Evolutionary conservation across 2,888 invertebrate genomes (phyloP).

Genomic region (Parochlus steinenii): DNA sequence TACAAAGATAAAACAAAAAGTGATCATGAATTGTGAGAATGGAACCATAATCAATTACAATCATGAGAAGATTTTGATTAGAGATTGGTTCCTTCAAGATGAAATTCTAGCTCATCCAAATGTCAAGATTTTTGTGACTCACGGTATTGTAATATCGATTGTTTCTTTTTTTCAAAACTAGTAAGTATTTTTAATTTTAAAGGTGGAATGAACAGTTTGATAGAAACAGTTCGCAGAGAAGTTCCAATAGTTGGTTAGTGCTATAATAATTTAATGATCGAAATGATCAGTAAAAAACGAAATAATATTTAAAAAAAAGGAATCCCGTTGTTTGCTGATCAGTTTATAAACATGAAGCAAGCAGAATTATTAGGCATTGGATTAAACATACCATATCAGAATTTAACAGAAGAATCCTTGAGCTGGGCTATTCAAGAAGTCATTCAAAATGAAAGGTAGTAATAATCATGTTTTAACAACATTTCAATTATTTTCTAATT

Average conservation of each 20-base stretch:
- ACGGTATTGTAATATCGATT: too few relatives aligned
- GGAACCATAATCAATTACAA: conserved; percentile 20
- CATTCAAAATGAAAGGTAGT: conserved; percentile 19
- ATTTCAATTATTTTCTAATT: too few relatives aligned
- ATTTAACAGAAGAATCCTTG: conserved; percentile 23
- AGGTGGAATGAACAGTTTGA: too few relatives aligned
- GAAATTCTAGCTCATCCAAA: conserved; percentile 32
- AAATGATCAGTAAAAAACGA: too few relatives aligned
- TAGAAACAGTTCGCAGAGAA: conserved; percentile 31
- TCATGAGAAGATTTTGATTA: conserved; percentile 25
- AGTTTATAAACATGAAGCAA: conserved; percentile 32
- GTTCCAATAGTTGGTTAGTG: too few relatives aligned
- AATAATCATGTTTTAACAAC: too few relatives aligned
- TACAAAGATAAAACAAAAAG: conserved; percentile 23
- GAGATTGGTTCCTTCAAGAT: conserved; percentile 32
- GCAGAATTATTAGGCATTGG: conserved; percentile 30
- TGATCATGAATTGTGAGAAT: conserved; percentile 31
- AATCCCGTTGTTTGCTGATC: conserved; percentile 35
- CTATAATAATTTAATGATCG: too few relatives aligned
- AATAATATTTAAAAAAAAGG: too few relatives aligned
- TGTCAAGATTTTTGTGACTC: conserved; percentile 31
- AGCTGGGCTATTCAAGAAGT: conserved; percentile 18
- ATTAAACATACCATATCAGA: conserved; percentile 22
- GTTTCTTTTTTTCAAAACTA: too few relatives aligned
- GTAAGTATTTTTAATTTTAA: too few relatives aligned